Conservation (phyloP, 2,113 vertebrate species). For the Cebidichthys violaceus region DNA sequence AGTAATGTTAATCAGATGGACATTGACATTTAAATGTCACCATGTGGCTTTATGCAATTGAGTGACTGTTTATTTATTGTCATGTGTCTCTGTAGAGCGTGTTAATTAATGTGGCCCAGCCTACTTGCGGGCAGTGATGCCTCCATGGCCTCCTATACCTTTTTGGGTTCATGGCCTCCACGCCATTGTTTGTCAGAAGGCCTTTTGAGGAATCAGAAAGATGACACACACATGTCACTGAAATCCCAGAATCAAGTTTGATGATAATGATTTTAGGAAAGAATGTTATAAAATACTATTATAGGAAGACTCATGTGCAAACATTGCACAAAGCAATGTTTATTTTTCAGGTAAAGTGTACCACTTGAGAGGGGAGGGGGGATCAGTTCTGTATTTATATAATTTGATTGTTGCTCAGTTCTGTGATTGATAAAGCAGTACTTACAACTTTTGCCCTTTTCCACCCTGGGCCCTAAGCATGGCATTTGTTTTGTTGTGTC, state of each 20-base stretch:
- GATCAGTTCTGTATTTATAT: background rate
- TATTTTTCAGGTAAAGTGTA: slow-evolving; percentile 7
- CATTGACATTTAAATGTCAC: background rate
- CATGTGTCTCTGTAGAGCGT: background rate
- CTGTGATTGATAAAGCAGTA: background rate
- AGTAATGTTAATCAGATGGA: background rate
- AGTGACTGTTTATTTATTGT: background rate
- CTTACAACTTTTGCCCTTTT: background rate
- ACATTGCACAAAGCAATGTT: background rate
- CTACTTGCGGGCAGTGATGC: slow-evolving; percentile 42
- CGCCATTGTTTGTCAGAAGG: slow-evolving; percentile 77
- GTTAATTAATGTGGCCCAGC: background rate
- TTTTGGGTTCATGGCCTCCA: slow-evolving; percentile 74
- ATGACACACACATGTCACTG: background rate
- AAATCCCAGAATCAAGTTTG: background rate
- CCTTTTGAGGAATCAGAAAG: slow-evolving; percentile 28
- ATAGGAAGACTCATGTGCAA: background rate
- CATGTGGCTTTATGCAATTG: rapidly evolving
- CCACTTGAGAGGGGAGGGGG: background rate
- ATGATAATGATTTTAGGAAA: background rate
- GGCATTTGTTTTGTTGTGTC: slow-evolving; percentile 69
- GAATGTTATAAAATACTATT: background rate
- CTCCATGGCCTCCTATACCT: slow-evolving; percentile 66
- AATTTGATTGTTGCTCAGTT: background rate
- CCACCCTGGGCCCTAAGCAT: slow-evolving; percentile 1